phyloP scores from a whole-genome alignment of 2,888 invertebrate genomes.

The Choreutis nemorana region DNA sequence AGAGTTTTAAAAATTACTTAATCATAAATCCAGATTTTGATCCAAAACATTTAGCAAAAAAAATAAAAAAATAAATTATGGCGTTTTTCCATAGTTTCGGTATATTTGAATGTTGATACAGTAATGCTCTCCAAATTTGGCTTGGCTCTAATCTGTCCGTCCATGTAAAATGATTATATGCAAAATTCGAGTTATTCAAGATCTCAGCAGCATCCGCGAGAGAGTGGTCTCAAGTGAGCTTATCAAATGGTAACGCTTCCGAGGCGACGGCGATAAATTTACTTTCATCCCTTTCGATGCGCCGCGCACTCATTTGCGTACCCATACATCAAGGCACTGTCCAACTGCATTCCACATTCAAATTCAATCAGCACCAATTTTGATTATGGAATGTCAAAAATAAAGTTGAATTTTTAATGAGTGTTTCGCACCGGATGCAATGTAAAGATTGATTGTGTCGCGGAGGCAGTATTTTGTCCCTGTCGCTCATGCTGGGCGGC shows the following conservation, averaged over 20 bases:
- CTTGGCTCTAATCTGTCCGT: too few relatives aligned
- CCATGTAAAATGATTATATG: too few relatives aligned
- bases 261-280: constrained; percentile 58
- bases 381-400: constrained; percentile 1
- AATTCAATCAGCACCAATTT: constrained; percentile 4
- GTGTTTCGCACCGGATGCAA: background rate
- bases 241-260: constrained; percentile 36
- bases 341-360: background rate
- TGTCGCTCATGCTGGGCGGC: constrained; percentile 61
- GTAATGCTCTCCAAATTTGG: too few relatives aligned
- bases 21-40: too few relatives aligned
- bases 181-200: too few relatives aligned
- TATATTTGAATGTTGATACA: too few relatives aligned
- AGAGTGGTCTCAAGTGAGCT: constrained; percentile 38
- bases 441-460: constrained; percentile 26
- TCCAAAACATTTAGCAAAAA: too few relatives aligned
- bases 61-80: too few relatives aligned
- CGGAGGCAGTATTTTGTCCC: constrained; percentile 42
- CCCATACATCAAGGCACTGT: constrained; percentile 4
- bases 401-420: background rate
- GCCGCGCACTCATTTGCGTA: constrained; percentile 31
- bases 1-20: too few relatives aligned
- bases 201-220: constrained; percentile 29
- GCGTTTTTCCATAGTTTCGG: too few relatives aligned
- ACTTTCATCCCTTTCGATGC: constrained; percentile 55